These are phyloP conservation scores for Malthinus seriepunctatus DNA, from an alignment of 2,888 invertebrate species.

Conservation along the genomic window DNA sequence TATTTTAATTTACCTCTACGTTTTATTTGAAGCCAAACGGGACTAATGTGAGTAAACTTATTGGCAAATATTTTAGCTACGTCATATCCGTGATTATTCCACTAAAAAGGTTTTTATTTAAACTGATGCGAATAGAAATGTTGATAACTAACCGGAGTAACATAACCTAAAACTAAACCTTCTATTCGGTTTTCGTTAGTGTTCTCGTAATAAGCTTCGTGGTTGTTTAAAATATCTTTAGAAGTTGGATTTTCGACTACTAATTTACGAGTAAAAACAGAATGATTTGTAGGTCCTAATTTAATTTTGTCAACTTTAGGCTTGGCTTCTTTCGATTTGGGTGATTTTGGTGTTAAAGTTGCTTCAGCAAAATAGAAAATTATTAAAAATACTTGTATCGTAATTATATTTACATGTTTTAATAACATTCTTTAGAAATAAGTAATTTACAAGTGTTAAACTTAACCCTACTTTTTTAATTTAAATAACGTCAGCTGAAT, in stretches of 20 bases:
- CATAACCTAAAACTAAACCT: conserved; percentile 83
- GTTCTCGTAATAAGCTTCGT: conserved; percentile 74
- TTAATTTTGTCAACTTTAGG: conserved; percentile 18
- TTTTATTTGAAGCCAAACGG: conserved; percentile 91
- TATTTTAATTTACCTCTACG: conserved; percentile 65
- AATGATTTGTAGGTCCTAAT: conserved; percentile 46
- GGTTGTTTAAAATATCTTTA: conserved; percentile 76
- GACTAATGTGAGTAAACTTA: conserved; percentile 90
- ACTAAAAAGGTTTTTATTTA: conserved; percentile 62
- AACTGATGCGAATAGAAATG: background rate
- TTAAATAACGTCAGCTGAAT: no score
- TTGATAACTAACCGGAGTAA: conserved; percentile 76
- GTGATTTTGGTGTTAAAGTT: conserved; percentile 46
- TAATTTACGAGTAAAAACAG: conserved; percentile 70
- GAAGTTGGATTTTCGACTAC: conserved; percentile 68
- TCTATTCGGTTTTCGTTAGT: conserved; percentile 68
- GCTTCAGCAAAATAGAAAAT: conserved; percentile 11
- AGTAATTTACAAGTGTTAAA: background rate
- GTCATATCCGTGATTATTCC: conserved; percentile 94
- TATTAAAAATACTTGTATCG: background rate
- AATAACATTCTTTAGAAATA: background rate
- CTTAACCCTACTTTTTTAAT: background rate
- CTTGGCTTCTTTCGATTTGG: conserved; percentile 39
- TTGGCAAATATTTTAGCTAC: conserved; percentile 86
- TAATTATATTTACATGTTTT: background rate